A percentile compares a stretch with the other conserved stretches of the same genome.
Conservation (phyloP, 2,113 vertebrate genomes). For the Camarhynchus parvulus region DNA sequence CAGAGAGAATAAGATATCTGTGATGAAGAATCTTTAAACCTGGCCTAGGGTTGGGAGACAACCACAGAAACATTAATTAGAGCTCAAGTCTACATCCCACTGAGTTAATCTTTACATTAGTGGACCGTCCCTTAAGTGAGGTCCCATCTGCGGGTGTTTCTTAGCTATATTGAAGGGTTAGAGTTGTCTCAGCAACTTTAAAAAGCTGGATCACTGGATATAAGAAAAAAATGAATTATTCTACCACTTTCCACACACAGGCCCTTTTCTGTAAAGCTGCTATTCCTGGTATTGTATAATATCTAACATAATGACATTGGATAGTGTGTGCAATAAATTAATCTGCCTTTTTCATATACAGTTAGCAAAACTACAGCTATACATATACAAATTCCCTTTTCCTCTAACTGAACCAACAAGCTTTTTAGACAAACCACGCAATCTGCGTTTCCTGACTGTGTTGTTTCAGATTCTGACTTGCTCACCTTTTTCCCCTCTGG, state of each 20-base stretch:
- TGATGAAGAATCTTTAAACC: not conserved
- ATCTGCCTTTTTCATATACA: not conserved
- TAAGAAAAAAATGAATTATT: not conserved
- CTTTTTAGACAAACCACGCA: conserved; percentile 35
- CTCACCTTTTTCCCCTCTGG: not conserved
- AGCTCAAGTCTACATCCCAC: not conserved
- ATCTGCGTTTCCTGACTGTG: conserved; percentile 1
- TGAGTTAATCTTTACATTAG: not conserved
- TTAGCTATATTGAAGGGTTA: not conserved
- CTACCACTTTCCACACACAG: not conserved
- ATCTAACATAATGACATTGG: not conserved
- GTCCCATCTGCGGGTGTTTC: not conserved
- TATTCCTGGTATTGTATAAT: not conserved
- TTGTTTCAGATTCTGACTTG: conserved; percentile 56
- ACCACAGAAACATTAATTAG: not conserved
- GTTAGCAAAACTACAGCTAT: conserved; percentile 13
- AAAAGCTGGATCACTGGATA: not conserved
- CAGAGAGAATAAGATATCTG: not conserved
- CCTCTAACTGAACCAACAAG: conserved; percentile 31
- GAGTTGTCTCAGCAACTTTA: not conserved
- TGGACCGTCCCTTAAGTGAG: not conserved
- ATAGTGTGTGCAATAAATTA: not conserved
- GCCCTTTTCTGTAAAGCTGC: not conserved
- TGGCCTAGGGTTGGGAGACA: not conserved
- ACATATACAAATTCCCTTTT: conserved; percentile 9